A percentile compares a stretch with the other conserved stretches of the same genome.
Conservation (phyloP, 2,113 vertebrate genomes). For the Callionymus lyra region DNA sequence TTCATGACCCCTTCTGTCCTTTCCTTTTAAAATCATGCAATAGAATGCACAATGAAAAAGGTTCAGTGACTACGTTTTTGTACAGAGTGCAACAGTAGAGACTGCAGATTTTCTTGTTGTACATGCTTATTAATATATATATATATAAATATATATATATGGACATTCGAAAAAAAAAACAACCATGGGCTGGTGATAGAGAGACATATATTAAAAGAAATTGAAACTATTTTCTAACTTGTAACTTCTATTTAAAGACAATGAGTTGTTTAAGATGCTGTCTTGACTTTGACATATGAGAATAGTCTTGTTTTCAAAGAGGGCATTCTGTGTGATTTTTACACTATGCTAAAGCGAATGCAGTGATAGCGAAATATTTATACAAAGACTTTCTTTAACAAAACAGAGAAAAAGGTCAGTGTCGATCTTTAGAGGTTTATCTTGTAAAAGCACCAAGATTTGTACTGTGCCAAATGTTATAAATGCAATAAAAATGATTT, state of each 20-base stretch:
- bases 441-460: slow-evolving; percentile 83
- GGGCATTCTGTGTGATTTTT: slow-evolving; percentile 76
- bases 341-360: slow-evolving; percentile 75
- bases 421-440: slow-evolving; percentile 83
- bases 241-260: slow-evolving; percentile 86
- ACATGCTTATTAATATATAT: slow-evolving; percentile 85
- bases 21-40: slow-evolving; percentile 76
- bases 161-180: slow-evolving; percentile 69
- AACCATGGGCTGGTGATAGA: slow-evolving; percentile 84
- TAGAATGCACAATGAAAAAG: slow-evolving; percentile 84
- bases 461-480: slow-evolving; percentile 91
- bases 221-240: slow-evolving; percentile 92
- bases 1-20: slow-evolving; percentile 18
- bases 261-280: slow-evolving; percentile 72
- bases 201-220: slow-evolving; percentile 83
- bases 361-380: slow-evolving; percentile 74
- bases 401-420: slow-evolving; percentile 64
- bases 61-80: slow-evolving; percentile 77
- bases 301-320: slow-evolving; percentile 68
- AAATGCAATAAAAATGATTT: slow-evolving; percentile 87
- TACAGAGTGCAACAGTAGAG: slow-evolving; percentile 81
- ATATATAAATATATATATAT: slow-evolving; percentile 62
- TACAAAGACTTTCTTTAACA: slow-evolving; percentile 77
- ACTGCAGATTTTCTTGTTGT: slow-evolving; percentile 82
- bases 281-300: slow-evolving; percentile 70